Base-by-base conservation (phyloP, 2,888 invertebrate genomes). In the Onthophagus sagittarius region DNA sequence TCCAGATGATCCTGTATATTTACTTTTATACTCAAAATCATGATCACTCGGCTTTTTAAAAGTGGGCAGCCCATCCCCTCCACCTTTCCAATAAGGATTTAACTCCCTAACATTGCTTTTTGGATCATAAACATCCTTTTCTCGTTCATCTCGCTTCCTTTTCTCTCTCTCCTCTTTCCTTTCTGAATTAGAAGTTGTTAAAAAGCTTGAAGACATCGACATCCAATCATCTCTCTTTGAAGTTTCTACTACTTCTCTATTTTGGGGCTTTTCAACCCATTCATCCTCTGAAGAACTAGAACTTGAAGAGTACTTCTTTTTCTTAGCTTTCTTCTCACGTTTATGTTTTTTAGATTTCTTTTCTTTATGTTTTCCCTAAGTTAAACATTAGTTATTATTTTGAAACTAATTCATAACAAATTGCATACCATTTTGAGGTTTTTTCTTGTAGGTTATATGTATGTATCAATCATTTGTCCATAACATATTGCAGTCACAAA, bases 81-180 rank as follows among this genome's bases (percentile, higher is more conserved):
- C 96, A 84, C 92, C 88, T 87, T 93, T 96, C 96, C 97, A 97
- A 82, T 95, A 94, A 0, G 96, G 97, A 88, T 98, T 98, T 72
- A 97, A 86, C 86, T 98, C 97, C 80, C 92, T 87, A 0, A 85
- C 85, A 83, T 92, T 92, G 76, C 91, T 91, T 0, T 92, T 90
- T 13, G 94, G 93, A 83, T 91, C 89, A 79, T 92, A 91, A 63
- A 88, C 86, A 80, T 90, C 88, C 72, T 88, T 87, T 77, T 89
- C 85, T 76, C 86, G 86, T 78, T 88, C 88, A 74, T 87, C 84
- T 78, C 87, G 87, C 73, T 88, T 86, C 70, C 88, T 86, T 70
- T 86, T 85, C 77, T 88, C 86, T 70, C 86, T 83, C 15, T 82
- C 80, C 15, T 87, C 85, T 77, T 86, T 87, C 71, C 84, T 79